Evolutionary conservation across 2,888 invertebrate genomes (phyloP), one percentile per base, ranked within the genome.

Genomic region (Ferdinandea cuprea): DNA sequence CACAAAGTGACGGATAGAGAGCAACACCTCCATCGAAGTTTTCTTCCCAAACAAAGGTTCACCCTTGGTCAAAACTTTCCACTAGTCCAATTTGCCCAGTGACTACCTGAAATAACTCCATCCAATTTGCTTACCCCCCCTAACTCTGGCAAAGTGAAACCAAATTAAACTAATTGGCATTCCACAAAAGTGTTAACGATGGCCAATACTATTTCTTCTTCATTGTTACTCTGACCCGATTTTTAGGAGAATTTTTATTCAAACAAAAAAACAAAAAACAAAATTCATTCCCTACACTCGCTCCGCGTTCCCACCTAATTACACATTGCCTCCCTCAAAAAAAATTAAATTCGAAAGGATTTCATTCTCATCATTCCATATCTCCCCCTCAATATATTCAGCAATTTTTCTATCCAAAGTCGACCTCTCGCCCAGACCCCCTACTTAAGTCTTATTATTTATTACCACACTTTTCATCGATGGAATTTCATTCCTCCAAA

Each of bases 391-490:
- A n/a, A n/a, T n/a, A n/a, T n/a, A 37, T 61, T 69, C 56, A 56
- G 54, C 42, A 63, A 63, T 71, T 61, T 69, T 61, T 77, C 69
- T 71, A 71, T 63, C 32, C 13, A n/a, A n/a, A n/a, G 3, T 32
- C 78, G 46, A 69, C 59, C 58, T 21, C 56, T 21, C 56, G 15
- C 9, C 17, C 50, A 79, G 71, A 81, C 72, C 83, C 83, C 63
- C 66, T 73, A 83, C 78, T 83, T 78, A 83, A 78, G 56, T 68
- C 35, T 9, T 32, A 78, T 83, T 78, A 83, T 83, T 83, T 83
- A 83, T 83, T 83, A 73, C 83, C 83, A 78, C 78, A 83, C 78
- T 77, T 83, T 59, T 68, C 83, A 61, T 58, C 77, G 71, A 81
- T 77, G 66, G 83, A 83, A 83, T 83, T 83, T 30, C 80, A 76